Evolutionary conservation across 2,888 invertebrate species (phyloP).

Genomic region (Acrobasis repandana): DNA sequence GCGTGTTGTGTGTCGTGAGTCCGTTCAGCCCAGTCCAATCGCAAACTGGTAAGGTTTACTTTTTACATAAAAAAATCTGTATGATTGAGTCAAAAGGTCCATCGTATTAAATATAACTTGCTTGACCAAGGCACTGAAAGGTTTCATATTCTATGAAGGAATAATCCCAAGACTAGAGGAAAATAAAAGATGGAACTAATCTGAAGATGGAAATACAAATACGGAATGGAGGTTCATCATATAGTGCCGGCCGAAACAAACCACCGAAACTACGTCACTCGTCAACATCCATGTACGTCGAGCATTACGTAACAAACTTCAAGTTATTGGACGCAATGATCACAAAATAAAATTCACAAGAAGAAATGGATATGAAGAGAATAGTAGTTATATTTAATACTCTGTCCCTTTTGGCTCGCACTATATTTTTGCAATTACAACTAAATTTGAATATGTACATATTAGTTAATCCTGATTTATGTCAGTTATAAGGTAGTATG

Average conservation of each 20-base stretch:
- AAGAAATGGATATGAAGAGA: neutral
- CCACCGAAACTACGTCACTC: too few species aligned
- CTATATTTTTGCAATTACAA: neutral
- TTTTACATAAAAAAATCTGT: slow-evolving; percentile 27
- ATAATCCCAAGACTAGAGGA: neutral
- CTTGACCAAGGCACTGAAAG: neutral
- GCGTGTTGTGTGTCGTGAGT: slow-evolving; percentile 60
- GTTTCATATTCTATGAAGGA: neutral
- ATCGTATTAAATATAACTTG: slow-evolving; percentile 49
- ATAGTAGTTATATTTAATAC: slow-evolving; percentile 8
- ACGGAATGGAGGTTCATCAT: neutral
- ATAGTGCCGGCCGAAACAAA: too few species aligned
- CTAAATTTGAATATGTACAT: neutral
- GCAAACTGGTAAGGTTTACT: slow-evolving; percentile 65
- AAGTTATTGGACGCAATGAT: neutral
- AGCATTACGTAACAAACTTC: too few species aligned
- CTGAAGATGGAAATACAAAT: neutral
- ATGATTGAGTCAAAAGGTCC: slow-evolving; percentile 57
- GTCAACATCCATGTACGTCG: too few species aligned
- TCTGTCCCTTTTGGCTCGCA: slow-evolving; percentile 12
- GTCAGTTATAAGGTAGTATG: neutral
- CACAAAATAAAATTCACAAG: neutral
- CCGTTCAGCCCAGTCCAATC: slow-evolving; percentile 73
- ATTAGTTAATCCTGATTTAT: neutral
- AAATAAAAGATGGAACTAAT: neutral